A percentile compares a stretch with the other conserved stretches of the same genome.
phyloP scores from a whole-genome alignment of 2,113 vertebrate species.

The Sphyrna mokarran region DNA sequence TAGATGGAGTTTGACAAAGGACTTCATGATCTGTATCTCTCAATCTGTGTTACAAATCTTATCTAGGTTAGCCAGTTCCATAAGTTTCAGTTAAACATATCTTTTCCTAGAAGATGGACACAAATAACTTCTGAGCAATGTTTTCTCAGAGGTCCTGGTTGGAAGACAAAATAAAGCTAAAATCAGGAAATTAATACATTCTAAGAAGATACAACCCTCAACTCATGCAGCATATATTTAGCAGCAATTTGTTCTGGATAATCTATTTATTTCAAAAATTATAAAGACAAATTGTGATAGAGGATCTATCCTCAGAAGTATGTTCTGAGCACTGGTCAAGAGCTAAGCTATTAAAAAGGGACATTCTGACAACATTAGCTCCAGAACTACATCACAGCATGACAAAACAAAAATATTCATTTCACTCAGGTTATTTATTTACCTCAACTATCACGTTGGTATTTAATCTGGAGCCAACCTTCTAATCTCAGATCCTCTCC shows the following conservation, averaged over 20 bases:
- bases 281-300: neutral
- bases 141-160: too few species aligned
- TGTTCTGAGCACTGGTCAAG: neutral
- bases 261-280: neutral
- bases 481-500: neutral
- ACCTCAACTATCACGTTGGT: neutral
- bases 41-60: neutral
- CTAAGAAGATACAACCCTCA: neutral
- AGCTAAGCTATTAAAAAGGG: neutral
- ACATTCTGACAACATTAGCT: neutral
- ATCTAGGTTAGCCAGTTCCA: neutral
- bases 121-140: too few species aligned
- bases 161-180: neutral
- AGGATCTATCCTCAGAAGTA: too few species aligned
- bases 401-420: neutral
- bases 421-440: neutral
- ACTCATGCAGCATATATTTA: neutral
- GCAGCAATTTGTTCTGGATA: neutral
- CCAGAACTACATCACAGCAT: neutral
- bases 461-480: neutral
- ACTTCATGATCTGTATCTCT: neutral
- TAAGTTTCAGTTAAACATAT: neutral
- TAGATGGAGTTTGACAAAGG: neutral
- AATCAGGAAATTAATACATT: neutral
- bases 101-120: too few species aligned